A percentile compares a stretch with the other conserved stretches of the same genome.
phyloP scores from a whole-genome alignment of 2,797 vertebrate genomes.

The Meriones psammophilus region DNA sequence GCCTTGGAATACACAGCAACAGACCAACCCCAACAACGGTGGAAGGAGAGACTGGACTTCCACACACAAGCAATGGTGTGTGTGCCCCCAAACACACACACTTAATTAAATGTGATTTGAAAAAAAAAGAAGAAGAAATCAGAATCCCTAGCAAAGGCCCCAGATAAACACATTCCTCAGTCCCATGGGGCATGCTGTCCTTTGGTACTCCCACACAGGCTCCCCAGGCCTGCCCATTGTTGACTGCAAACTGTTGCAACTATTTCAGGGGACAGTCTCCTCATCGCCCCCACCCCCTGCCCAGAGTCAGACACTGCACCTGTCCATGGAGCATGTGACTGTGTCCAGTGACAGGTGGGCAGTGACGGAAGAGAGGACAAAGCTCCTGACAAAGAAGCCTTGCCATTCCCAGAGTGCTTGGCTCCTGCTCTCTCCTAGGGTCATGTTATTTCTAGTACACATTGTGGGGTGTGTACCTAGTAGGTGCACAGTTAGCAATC shows the following conservation, averaged over 20 bases:
- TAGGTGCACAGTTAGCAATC: not conserved
- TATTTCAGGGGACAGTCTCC: accelerated
- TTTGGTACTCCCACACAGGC: too few relatives aligned
- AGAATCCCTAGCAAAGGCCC: not conserved
- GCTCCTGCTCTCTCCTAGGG: not conserved
- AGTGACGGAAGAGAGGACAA: not conserved
- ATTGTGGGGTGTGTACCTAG: not conserved
- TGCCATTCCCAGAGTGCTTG: too few relatives aligned
- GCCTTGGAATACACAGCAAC: too few relatives aligned
- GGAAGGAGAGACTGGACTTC: not conserved
- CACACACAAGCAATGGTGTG: not conserved
- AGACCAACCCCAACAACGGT: too few relatives aligned
- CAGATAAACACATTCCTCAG: not conserved
- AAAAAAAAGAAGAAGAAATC: not conserved
- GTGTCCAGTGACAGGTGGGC: not conserved
- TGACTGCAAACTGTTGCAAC: not conserved
- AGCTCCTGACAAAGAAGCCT: not conserved
- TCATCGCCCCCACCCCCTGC: not conserved
- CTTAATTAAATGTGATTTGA: not conserved
- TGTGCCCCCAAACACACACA: not conserved
- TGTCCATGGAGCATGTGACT: too few relatives aligned
- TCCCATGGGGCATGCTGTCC: accelerated
- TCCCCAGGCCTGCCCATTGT: not conserved
- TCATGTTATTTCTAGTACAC: not conserved
- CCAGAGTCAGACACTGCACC: not conserved